These are phyloP conservation scores for Spicauda simplicius DNA, from an alignment of 2,888 invertebrate species.

Conservation along the genomic window DNA sequence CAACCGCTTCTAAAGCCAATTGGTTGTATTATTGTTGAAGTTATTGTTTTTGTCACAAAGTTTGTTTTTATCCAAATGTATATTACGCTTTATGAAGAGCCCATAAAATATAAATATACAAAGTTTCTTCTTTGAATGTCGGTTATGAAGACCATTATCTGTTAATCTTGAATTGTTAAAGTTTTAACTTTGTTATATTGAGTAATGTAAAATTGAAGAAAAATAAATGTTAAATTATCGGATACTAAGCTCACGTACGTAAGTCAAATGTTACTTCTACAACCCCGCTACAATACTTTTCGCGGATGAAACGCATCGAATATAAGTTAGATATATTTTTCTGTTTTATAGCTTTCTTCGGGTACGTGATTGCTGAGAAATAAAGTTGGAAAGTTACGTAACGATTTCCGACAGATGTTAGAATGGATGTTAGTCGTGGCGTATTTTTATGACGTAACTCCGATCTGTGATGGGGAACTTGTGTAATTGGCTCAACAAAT, in stretches of 20 bases:
- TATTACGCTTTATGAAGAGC: too few species aligned
- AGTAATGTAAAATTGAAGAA: too few species aligned
- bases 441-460: slow-evolving; percentile 29
- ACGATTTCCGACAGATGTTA: slow-evolving; percentile 41
- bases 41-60: too few species aligned
- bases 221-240: background rate
- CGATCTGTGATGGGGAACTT: background rate
- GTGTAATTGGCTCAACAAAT: slow-evolving; percentile 1
- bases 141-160: too few species aligned
- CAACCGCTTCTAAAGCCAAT: too few species aligned
- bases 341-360: slow-evolving; percentile 39
- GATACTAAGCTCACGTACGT: slow-evolving; percentile 16
- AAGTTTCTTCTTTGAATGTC: too few species aligned
- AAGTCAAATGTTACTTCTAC: slow-evolving; percentile 17
- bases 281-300: slow-evolving; percentile 23
- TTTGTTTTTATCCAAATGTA: too few species aligned
- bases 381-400: slow-evolving; percentile 41
- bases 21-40: too few species aligned
- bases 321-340: slow-evolving; percentile 38
- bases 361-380: slow-evolving; percentile 38
- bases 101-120: too few species aligned
- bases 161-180: too few species aligned
- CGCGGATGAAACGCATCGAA: slow-evolving; percentile 24
- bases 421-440: slow-evolving; percentile 31
- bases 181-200: too few species aligned